phyloP scores from a whole-genome alignment of 2,888 invertebrate genomes.

The Eilema caniola region DNA sequence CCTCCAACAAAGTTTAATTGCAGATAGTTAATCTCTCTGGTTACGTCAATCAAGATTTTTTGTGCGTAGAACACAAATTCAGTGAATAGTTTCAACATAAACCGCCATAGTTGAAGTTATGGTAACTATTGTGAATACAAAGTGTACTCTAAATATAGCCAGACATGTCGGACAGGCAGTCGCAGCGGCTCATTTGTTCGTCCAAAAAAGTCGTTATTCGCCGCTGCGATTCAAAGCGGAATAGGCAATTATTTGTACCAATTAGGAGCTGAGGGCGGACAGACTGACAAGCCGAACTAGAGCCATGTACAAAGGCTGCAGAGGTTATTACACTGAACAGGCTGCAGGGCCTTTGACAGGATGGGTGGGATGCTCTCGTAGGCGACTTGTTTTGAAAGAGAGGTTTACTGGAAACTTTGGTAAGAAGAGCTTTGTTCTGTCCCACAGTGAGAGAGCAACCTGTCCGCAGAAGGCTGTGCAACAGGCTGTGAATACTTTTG shows the following conservation, averaged over 20 bases:
- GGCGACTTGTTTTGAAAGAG: not conserved
- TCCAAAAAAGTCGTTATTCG: conserved; percentile 40
- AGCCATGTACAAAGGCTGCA: not conserved
- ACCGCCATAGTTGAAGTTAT: not conserved
- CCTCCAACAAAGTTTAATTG: not conserved
- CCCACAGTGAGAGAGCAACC: not conserved
- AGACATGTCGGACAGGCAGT: conserved; percentile 8
- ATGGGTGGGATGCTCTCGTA: not conserved
- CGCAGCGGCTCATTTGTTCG: conserved; percentile 37
- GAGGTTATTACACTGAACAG: not conserved
- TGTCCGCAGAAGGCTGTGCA: not conserved
- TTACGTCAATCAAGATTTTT: not conserved
- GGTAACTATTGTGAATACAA: conserved; percentile 6
- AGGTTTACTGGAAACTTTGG: not conserved
- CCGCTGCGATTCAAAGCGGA: conserved; percentile 30
- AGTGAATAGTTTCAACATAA: conserved; percentile 1
- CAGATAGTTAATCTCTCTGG: not conserved
- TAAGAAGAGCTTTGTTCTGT: not conserved
- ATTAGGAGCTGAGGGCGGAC: conserved; percentile 33
- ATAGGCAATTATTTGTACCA: conserved; percentile 43
- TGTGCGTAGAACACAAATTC: not conserved
- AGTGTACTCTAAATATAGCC: conserved; percentile 11
- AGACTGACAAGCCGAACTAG: conserved; percentile 33
- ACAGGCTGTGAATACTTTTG: too few species aligned
- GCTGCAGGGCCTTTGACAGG: not conserved